phyloP scores from a whole-genome alignment of 2,888 invertebrate genomes.

The Drosophila robusta region DNA sequence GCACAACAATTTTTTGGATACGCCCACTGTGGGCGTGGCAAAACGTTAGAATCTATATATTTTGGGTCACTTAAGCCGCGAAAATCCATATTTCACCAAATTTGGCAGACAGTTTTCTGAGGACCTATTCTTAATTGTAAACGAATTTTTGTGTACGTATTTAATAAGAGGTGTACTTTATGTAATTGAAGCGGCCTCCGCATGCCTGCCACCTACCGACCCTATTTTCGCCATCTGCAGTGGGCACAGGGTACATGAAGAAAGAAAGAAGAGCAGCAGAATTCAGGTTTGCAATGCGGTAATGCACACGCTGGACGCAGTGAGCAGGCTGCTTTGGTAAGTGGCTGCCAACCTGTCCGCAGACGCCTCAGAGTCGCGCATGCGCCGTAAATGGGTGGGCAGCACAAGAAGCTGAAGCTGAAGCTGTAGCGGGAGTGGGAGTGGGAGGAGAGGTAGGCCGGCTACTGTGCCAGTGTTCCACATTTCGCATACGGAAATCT shows the following conservation, averaged over 20 bases:
- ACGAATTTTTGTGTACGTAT: too few species aligned
- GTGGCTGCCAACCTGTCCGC: conserved; percentile 41
- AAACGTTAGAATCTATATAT: too few species aligned
- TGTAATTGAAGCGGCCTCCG: too few species aligned
- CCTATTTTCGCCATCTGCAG: neutral
- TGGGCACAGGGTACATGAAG: conserved; percentile 14
- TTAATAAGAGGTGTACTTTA: too few species aligned
- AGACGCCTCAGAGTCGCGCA: conserved; percentile 37
- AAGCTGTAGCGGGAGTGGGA: neutral
- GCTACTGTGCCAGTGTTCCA: conserved; percentile 78
- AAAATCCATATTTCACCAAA: too few species aligned
- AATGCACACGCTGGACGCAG: conserved; percentile 59
- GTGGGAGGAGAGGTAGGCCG: neutral
- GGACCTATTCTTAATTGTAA: too few species aligned
- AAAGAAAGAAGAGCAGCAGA: conserved; percentile 59
- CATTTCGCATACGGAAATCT: conserved; percentile 80
- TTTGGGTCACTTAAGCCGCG: too few species aligned
- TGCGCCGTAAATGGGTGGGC: conserved; percentile 49
- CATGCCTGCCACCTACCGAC: too few species aligned
- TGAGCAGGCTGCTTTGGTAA: conserved; percentile 3
- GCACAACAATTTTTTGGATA: too few species aligned
- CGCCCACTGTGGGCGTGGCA: too few species aligned
- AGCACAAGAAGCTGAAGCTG: conserved; percentile 18
- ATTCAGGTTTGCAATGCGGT: conserved; percentile 78
- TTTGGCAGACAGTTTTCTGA: too few species aligned